These are phyloP conservation scores for Fulmarus glacialis DNA, from an alignment of 2,113 vertebrate species.

Conservation along the genomic window DNA sequence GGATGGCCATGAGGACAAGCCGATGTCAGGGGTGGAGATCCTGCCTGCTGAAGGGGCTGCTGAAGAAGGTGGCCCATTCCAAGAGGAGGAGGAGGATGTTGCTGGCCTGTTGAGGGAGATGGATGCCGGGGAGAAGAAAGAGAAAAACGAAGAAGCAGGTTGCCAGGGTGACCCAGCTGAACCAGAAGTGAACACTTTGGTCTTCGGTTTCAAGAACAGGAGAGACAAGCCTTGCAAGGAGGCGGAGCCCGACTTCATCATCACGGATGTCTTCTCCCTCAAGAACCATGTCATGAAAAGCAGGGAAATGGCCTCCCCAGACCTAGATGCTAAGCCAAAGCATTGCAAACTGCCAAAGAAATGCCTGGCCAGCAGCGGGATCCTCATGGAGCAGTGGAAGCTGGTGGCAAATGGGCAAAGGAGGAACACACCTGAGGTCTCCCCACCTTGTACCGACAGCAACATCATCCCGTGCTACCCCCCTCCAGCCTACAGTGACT, in stretches of 20 bases:
- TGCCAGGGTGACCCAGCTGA: background rate
- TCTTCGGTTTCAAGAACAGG: slow-evolving; percentile 59
- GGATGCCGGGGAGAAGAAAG: slow-evolving; percentile 50
- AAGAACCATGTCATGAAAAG: slow-evolving; percentile 78
- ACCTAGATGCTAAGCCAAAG: slow-evolving; percentile 82
- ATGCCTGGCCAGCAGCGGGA: slow-evolving; percentile 70
- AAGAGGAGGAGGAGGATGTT: slow-evolving; percentile 70
- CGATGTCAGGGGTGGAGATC: background rate
- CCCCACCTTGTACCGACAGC: slow-evolving; percentile 57
- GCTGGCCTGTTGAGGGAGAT: slow-evolving; percentile 49
- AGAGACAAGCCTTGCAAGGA: slow-evolving; percentile 73
- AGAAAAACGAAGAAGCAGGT: background rate
- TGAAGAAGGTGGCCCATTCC: slow-evolving; percentile 58
- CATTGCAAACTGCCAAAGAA: slow-evolving; percentile 82
- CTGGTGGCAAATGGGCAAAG: slow-evolving; percentile 76
- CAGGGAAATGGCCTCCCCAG: slow-evolving; percentile 54
- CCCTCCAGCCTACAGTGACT: slow-evolving; percentile 80
- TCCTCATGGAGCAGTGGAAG: slow-evolving; percentile 87
- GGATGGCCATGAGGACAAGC: background rate
- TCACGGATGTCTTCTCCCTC: slow-evolving; percentile 83
- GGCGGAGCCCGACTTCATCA: slow-evolving; percentile 79
- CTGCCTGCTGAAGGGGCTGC: slow-evolving; percentile 27
- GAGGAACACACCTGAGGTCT: slow-evolving; percentile 67
- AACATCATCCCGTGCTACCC: slow-evolving; percentile 88
- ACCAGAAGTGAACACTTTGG: slow-evolving; percentile 38